Evolutionary conservation across 2,888 invertebrate species (phyloP).

Genomic region (Machimus rusticus): DNA sequence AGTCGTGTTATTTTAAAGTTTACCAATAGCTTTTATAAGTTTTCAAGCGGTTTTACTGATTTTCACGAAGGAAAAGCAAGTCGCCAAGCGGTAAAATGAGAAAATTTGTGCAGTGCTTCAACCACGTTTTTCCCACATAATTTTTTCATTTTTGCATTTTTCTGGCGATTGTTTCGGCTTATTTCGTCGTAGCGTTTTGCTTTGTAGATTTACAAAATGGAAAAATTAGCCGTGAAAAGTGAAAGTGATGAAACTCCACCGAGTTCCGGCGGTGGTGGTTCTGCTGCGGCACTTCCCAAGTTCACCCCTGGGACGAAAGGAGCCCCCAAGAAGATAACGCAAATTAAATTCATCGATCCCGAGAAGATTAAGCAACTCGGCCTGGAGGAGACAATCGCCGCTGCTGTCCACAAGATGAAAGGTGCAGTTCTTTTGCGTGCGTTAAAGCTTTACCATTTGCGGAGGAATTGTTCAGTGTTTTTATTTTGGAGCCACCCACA

Average conservation of each 20-base stretch:
- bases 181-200: neutral
- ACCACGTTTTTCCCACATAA: conserved; percentile 29
- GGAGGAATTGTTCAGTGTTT: neutral
- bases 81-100: neutral
- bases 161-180: neutral
- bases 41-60: neutral
- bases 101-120: neutral
- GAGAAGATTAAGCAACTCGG: conserved; percentile 56
- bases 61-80: neutral
- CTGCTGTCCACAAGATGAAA: conserved; percentile 53
- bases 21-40: neutral
- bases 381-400: conserved; percentile 56
- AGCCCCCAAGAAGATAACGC: neutral
- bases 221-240: neutral
- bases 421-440: conserved; percentile 13
- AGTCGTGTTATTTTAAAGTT: neutral
- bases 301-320: neutral
- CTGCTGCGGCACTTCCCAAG: neutral
- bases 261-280: neutral
- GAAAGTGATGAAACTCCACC: neutral
- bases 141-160: neutral
- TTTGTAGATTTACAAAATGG: neutral
- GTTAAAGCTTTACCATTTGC: neutral
- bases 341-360: neutral
- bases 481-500: neutral